phyloP scores from a whole-genome alignment of 2,797 vertebrate genomes.

The Sebastes matsubarae region DNA sequence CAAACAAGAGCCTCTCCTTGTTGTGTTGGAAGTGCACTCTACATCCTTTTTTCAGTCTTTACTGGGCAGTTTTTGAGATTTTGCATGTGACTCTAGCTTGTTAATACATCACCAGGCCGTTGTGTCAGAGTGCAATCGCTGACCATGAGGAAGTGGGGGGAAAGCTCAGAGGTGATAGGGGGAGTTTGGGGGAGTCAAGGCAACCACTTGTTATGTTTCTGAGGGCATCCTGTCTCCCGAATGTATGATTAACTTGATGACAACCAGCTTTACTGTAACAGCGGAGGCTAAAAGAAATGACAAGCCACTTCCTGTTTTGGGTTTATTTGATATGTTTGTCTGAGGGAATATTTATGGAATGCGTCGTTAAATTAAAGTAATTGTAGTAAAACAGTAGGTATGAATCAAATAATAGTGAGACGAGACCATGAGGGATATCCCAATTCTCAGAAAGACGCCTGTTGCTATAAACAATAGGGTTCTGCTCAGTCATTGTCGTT shows the following conservation, averaged over 20 bases:
- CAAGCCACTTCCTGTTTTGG: conserved; percentile 38
- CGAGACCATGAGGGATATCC: neutral
- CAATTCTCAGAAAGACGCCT: conserved; percentile 1
- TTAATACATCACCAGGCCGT: conserved; percentile 58
- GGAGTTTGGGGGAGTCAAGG: conserved; percentile 43
- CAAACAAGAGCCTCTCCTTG: neutral
- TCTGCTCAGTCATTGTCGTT: conserved; percentile 42
- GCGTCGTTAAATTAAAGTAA: neutral
- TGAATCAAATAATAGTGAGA: neutral
- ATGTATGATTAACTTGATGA: conserved; percentile 69
- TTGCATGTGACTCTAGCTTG: conserved; percentile 6
- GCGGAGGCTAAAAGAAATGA: neutral
- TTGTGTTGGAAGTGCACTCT: neutral
- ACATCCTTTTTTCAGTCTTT: neutral
- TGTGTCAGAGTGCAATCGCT: conserved; percentile 13
- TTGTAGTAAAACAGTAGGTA: neutral
- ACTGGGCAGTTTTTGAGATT: neutral
- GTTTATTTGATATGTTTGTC: neutral
- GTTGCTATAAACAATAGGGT: neutral
- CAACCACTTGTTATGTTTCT: conserved; percentile 11
- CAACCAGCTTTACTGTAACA: conserved; percentile 35
- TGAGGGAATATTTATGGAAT: neutral
- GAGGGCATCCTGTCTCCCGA: neutral
- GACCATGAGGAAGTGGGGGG: conserved; percentile 32
- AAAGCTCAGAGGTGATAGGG: neutral